Percentiles rank a stretch among this genome's conserved stretches.
phyloP scores from a whole-genome alignment of 1,140 invertebrate genomes.

The Acromyrmex echinatior region DNA sequence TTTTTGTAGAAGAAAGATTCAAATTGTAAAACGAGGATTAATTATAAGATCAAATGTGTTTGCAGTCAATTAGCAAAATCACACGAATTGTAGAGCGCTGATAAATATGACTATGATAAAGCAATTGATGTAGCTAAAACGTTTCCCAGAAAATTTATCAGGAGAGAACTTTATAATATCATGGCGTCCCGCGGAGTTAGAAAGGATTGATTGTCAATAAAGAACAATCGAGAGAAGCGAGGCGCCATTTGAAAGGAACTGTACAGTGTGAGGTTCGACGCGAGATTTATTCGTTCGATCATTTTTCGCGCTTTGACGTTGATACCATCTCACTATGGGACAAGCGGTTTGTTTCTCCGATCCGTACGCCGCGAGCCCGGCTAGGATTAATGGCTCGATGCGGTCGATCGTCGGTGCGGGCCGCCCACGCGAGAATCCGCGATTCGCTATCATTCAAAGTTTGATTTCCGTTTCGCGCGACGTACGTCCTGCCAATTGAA shows the following conservation, averaged over 20 bases:
- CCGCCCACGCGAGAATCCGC: slow-evolving; percentile 67
- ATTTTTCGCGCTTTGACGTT: slow-evolving; percentile 66
- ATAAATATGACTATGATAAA: slow-evolving; percentile 25
- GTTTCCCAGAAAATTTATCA: slow-evolving; percentile 1
- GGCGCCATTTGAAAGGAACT: slow-evolving; percentile 39
- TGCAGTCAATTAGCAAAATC: not conserved
- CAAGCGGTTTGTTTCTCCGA: slow-evolving; percentile 73
- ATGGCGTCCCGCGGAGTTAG: slow-evolving; percentile 36
- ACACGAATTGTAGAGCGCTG: not conserved
- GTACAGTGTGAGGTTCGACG: slow-evolving; percentile 50
- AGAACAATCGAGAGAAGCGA: slow-evolving; percentile 41
- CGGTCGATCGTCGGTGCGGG: slow-evolving; percentile 44
- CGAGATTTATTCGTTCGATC: slow-evolving; percentile 63
- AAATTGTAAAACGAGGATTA: too few relatives aligned
- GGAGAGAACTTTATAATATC: slow-evolving; percentile 25
- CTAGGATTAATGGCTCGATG: slow-evolving; percentile 60
- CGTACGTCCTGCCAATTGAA: slow-evolving; percentile 53
- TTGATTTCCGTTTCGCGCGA: slow-evolving; percentile 59
- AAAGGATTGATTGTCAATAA: slow-evolving; percentile 60
- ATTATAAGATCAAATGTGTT: not conserved
- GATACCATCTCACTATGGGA: slow-evolving; percentile 65
- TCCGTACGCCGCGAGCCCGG: slow-evolving; percentile 52
- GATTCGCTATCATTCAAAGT: slow-evolving; percentile 67
- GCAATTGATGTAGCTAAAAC: slow-evolving; percentile 27
- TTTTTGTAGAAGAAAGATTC: too few relatives aligned